Evolutionary conservation across 53 echinoderm and acorn worm species (phyloP), one percentile per base, ranked within the genome.

Genomic region (Paracentrotus lividus): DNA sequence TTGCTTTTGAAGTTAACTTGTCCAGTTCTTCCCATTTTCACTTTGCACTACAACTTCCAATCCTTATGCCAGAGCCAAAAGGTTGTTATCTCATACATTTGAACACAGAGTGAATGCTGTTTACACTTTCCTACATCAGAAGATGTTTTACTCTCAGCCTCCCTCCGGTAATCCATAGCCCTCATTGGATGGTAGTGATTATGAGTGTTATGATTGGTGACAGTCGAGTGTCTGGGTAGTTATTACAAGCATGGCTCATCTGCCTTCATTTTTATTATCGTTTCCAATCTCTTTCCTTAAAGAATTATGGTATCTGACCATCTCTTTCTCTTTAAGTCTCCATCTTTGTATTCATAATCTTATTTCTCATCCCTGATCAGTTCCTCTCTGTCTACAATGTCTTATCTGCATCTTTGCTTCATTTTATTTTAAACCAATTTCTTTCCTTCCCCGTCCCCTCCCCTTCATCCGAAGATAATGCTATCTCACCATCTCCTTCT

Each of bases 271-370:
- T 81, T n/a, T n/a, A n/a, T n/a, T 8, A 81, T 81, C 45, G 9
- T 81, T 81, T 10, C 47, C 10, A 47, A 24, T 45, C 81, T 47
- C 26, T 47, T 81, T 26, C 81, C 9, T n/a, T n/a, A n/a, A n/a
- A 81, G n/a, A n/a, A n/a, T n/a, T n/a, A n/a, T 81, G 47, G 26
- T 81, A 81, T 81, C 81, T 87, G 33, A 20, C 32, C 33, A 20
- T 57, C 57, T 87, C 87, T 33, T 47, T 49, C 85, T 49, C 85
- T 49, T n/a, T n/a, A 49, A 26, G 85, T 85, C 49, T 85, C 85
- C 85, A 49, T 49, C 85, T 49, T 52, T 13, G 32, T n/a, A n/a
- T n/a, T 52, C 8, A 0, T 85, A 9, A 85, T 85, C 85, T n/a
- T n/a, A n/a, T n/a, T n/a, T n/a, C n/a, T n/a, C n/a, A n/a, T n/a